A percentile compares a stretch with the other conserved stretches of the same genome.
These are phyloP conservation scores for Caenorhabditis macrosperma DNA, from an alignment of 2,888 invertebrate genomes.

Conservation along the genomic window DNA sequence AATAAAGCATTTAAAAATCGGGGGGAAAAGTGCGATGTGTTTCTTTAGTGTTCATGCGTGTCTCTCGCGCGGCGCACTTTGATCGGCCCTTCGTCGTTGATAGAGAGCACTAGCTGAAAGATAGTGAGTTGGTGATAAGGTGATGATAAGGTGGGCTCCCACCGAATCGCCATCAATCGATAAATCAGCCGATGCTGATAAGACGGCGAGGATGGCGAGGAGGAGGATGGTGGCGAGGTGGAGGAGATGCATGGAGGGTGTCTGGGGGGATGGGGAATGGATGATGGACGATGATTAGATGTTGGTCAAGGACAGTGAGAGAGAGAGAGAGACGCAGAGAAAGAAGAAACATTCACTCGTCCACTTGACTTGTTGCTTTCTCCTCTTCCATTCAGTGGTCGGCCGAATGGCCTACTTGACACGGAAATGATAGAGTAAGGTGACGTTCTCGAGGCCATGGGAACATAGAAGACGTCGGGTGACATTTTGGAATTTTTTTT, in stretches of 20 bases:
- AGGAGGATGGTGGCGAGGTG: conserved; percentile 14
- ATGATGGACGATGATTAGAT: not conserved
- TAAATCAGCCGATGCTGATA: conserved; percentile 41
- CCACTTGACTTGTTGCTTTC: conserved; percentile 49
- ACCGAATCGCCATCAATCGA: conserved; percentile 55
- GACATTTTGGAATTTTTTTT: too few species aligned
- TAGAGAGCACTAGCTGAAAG: conserved; percentile 51
- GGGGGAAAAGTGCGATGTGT: too few species aligned
- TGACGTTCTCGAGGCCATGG: not conserved
- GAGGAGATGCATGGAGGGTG: conserved; percentile 6
- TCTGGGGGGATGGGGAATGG: not conserved
- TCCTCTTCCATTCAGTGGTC: too few species aligned
- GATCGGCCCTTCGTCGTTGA: conserved; percentile 50
- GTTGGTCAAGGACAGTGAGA: conserved; percentile 43
- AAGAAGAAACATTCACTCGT: conserved; percentile 23
- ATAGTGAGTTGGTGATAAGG: not conserved
- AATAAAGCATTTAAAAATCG: too few species aligned
- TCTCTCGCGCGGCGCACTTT: conserved; percentile 47
- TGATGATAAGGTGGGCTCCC: not conserved
- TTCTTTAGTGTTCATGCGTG: conserved; percentile 34
- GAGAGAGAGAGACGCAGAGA: conserved; percentile 13
- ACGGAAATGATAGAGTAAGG: conserved; percentile 38
- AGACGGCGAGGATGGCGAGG: conserved; percentile 9
- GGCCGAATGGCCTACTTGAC: conserved; percentile 56
- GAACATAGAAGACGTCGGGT: not conserved